Evolutionary conservation across 1,140 invertebrate species (phyloP).

Genomic region (Armadillidium nasatum): DNA sequence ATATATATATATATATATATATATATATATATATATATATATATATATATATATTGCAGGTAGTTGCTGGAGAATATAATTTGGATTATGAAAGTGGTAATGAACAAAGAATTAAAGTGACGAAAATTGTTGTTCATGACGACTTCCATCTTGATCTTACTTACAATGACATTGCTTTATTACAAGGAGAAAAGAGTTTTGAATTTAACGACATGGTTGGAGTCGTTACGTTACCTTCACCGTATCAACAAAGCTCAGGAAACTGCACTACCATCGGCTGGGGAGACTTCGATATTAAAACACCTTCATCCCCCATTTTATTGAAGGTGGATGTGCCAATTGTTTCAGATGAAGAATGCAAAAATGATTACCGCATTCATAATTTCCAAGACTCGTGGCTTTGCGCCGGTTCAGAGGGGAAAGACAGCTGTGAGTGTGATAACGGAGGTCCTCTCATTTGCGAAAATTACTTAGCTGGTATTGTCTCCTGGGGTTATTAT

Average conservation of each 20-base stretch:
- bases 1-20: too few relatives aligned
- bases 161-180: conserved; percentile 46
- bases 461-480: conserved; percentile 5
- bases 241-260: not conserved
- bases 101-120: too few relatives aligned
- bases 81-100: too few relatives aligned
- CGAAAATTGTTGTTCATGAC: conserved; percentile 50
- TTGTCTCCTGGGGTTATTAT: conserved; percentile 17
- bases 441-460: conserved; percentile 23
- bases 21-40: too few relatives aligned
- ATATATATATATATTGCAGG: too few relatives aligned
- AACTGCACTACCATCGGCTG: conserved; percentile 18
- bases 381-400: conserved; percentile 35
- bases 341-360: conserved; percentile 20
- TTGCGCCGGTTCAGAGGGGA: conserved; percentile 38
- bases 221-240: not conserved
- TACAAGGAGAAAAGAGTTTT: conserved; percentile 4
- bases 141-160: conserved; percentile 49
- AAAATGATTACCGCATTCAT: not conserved
- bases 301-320: not conserved
- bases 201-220: conserved; percentile 7
- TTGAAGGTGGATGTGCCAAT: conserved; percentile 25
- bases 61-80: too few relatives aligned
- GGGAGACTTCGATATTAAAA: conserved; percentile 1
- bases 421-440: conserved; percentile 38